phyloP scores from a whole-genome alignment of 2,113 vertebrate species.

The Daubentonia madagascariensis region DNA sequence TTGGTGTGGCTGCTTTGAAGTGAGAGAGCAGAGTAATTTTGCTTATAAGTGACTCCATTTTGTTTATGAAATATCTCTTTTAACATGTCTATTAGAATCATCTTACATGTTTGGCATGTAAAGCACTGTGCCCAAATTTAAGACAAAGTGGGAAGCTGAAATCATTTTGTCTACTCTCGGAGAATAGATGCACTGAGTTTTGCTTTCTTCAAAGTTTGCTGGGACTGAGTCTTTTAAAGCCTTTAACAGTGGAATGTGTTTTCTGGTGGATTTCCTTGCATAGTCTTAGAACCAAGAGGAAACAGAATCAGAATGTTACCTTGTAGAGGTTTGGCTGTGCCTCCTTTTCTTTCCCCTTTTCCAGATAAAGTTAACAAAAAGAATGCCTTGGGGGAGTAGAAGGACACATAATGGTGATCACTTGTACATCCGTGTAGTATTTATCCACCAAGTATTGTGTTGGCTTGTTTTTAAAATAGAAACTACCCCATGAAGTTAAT shows the following conservation, averaged over 20 bases:
- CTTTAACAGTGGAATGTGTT: neutral
- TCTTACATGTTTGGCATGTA: neutral
- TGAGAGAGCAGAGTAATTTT: neutral
- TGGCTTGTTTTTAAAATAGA: slow-evolving; percentile 4
- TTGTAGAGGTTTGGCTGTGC: neutral
- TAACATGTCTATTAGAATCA: neutral
- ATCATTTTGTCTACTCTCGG: neutral
- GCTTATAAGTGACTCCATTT: neutral
- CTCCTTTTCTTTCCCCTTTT: neutral
- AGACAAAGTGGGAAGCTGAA: neutral
- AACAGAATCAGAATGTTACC: neutral
- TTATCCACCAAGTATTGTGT: neutral
- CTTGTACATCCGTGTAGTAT: neutral
- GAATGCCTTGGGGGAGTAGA: neutral
- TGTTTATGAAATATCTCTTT: neutral
- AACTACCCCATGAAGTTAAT: neutral
- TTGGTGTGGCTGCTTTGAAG: neutral
- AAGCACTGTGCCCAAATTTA: neutral
- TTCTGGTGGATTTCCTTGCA: neutral
- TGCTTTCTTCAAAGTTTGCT: neutral
- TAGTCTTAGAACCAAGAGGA: neutral
- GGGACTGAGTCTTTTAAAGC: neutral
- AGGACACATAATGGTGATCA: neutral
- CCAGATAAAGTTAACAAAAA: neutral
- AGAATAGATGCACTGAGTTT: neutral